Base-by-base conservation (phyloP, 1,140 invertebrate species). In the Archivesica marissinica region DNA sequence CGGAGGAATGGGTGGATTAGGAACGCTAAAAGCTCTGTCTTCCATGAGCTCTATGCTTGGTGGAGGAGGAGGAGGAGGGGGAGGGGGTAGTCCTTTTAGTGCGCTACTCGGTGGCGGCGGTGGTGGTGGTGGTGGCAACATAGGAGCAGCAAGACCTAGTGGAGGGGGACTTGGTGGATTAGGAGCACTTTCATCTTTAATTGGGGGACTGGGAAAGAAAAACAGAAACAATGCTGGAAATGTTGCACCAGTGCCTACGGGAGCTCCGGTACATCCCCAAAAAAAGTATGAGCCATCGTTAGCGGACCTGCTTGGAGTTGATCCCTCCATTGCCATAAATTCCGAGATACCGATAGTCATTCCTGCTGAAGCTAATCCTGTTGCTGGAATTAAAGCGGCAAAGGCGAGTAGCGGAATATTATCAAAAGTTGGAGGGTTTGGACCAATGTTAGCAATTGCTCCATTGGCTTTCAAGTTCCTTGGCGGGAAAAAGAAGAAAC, bases 271-370 rank as follows among this genome's bases (percentile, higher is more conserved):
- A 7, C 56, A 64, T 50, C 52, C 61, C 17, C 25, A 13, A 0
- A 28, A 4, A 35, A 64, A 50, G 13, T 23, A 33, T 33, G 80
- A 83, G 50, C 80, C 80, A 28, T 75, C 80, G 13, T 64, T 83
- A 54, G 80, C 80, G 17, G 80, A 83, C 33, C 39, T 83, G 7
- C 54, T 83, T 50, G 80, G 80, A 28, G 80, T 83, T 30, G 80
- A 83, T 59, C 80, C 80, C 17, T 50, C 78, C 9, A 75, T 38
- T 2, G 54, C 39, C 11, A 38, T 56, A 15, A 52, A 47, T 25
- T 15, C 30, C 30, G 25, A 35, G 23, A n/a, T n/a, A n/a, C 54
- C 80, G 0, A 50, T 38, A 20, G 80, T 66, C 30, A 17, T 38
- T 39, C 80, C 56, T 1, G 52, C 52, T 3, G 39, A 78, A 33